Conservation (phyloP, 2,888 invertebrate genomes). For the Cheilosia variabilis region DNA sequence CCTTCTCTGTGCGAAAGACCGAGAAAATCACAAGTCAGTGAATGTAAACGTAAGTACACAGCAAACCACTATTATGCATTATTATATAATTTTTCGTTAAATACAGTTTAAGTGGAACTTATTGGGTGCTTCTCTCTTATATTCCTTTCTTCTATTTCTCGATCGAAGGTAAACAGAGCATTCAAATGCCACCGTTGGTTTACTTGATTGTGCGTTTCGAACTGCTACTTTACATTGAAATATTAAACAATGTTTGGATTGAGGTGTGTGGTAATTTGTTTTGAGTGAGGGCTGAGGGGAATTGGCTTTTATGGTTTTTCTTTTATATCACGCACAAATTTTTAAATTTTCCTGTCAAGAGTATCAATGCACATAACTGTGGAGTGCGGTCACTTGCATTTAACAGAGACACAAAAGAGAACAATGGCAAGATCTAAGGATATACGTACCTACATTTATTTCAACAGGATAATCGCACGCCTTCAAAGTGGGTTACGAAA, state of each 20-base stretch:
- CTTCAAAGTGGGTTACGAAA: too few species aligned
- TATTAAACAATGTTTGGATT: too few species aligned
- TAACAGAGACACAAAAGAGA: too few species aligned
- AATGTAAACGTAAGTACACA: background rate
- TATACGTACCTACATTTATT: too few species aligned
- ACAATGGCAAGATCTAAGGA: too few species aligned
- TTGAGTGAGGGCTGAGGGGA: background rate
- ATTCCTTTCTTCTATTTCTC: background rate
- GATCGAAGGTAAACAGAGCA: background rate
- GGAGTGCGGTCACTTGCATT: too few species aligned
- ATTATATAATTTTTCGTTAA: background rate
- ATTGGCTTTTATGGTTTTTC: too few species aligned
- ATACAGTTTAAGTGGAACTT: background rate
- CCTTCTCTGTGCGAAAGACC: background rate
- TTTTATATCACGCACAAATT: too few species aligned
- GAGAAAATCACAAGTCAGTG: background rate
- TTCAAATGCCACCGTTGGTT: background rate
- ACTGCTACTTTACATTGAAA: background rate
- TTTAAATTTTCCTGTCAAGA: too few species aligned
- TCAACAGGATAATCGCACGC: too few species aligned
- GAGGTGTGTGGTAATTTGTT: background rate
- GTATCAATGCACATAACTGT: too few species aligned
- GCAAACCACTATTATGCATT: background rate
- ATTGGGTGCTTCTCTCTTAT: background rate
- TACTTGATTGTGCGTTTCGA: background rate